phyloP scores from a whole-genome alignment of 2,797 vertebrate species.

The Sebastes hopkinsi region DNA sequence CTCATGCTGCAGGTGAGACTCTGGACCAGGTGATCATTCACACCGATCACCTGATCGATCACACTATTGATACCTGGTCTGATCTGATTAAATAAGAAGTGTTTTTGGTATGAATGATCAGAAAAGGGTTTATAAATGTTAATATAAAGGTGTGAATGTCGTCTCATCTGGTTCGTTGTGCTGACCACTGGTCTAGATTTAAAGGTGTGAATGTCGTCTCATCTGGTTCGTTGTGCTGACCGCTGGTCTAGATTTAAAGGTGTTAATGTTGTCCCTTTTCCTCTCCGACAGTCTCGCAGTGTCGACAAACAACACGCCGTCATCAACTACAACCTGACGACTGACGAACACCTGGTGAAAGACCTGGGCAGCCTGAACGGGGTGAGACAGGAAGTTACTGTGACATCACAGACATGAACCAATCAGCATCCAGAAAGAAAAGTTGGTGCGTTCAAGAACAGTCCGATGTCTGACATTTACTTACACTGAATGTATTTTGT shows the following conservation, averaged over 20 bases:
- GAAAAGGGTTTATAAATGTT: too few species aligned
- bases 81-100: too few species aligned
- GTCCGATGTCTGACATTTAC: not conserved
- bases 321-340: conserved; percentile 93
- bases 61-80: too few species aligned
- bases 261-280: not conserved
- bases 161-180: too few species aligned
- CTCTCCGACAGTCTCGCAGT: conserved; percentile 88
- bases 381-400: conserved; percentile 64
- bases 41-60: too few species aligned
- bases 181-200: too few species aligned
- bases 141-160: too few species aligned
- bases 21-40: not conserved
- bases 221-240: too few species aligned
- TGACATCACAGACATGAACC: not conserved
- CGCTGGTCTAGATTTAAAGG: too few species aligned
- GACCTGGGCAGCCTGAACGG: conserved; percentile 96
- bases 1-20: conserved; percentile 93
- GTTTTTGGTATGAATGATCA: not conserved
- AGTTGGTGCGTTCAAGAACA: not conserved
- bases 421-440: not conserved
- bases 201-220: too few species aligned
- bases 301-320: conserved; percentile 97
- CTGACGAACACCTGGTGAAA: conserved; percentile 94
- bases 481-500: accelerated